Conservation (phyloP, 2,113 vertebrate genomes). For the Bubo scandiacus region DNA sequence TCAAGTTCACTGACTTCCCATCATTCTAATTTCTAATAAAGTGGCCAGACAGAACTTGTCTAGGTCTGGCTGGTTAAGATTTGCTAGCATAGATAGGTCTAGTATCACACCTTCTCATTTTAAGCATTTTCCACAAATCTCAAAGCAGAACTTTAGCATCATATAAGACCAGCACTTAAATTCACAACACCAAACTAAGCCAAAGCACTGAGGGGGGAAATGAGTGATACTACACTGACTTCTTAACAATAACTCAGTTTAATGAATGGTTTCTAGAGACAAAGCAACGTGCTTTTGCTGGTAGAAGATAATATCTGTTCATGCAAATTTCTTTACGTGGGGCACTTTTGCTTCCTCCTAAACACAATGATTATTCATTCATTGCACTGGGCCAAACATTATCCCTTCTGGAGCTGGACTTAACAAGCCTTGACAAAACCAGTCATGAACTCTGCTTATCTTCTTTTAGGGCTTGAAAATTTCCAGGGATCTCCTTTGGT, state of each 20-base stretch:
- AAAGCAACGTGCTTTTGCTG: not conserved
- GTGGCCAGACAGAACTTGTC: not conserved
- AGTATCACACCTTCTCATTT: not conserved
- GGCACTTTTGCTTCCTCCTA: not conserved
- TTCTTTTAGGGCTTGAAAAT: not conserved
- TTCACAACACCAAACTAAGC: not conserved
- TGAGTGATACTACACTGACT: not conserved
- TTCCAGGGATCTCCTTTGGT: not conserved
- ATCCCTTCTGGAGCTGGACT: not conserved
- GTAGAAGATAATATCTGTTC: not conserved
- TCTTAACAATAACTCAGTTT: not conserved
- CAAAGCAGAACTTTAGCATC: not conserved
- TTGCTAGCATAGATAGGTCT: not conserved
- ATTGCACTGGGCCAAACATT: not conserved
- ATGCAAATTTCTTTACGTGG: not conserved
- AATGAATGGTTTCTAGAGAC: not conserved
- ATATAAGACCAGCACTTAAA: not conserved
- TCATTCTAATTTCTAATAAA: not conserved
- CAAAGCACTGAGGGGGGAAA: not conserved
- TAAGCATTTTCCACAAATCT: not conserved
- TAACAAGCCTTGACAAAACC: not conserved
- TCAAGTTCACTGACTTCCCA: not conserved
- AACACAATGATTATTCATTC: not conserved
- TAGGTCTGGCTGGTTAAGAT: not conserved
- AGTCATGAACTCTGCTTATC: not conserved